These are phyloP conservation scores for Chrysocyon brachyurus DNA, from an alignment of 2,797 vertebrate species.

Conservation along the genomic window DNA sequence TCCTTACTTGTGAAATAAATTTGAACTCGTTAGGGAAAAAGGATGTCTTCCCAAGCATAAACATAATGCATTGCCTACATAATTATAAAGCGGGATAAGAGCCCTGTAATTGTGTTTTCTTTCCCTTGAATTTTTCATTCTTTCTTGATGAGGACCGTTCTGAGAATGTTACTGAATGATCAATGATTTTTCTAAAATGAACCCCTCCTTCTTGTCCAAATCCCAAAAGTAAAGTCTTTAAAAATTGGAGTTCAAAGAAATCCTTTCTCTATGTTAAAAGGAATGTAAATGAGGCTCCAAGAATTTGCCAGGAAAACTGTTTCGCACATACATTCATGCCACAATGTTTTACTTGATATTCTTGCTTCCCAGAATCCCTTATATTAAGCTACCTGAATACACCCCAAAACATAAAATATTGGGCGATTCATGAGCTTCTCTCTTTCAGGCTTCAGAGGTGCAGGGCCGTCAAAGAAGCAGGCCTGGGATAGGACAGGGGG, in stretches of 20 bases:
- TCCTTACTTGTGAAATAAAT: neutral
- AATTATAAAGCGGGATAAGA: neutral
- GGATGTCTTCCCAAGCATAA: neutral
- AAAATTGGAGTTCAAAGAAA: neutral
- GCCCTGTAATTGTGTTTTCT: neutral
- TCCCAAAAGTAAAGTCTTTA: conserved; percentile 17
- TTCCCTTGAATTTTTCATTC: neutral
- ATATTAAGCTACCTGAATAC: neutral
- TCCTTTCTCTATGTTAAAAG: neutral
- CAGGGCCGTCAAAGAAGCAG: fast-evolving
- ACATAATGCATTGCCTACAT: neutral
- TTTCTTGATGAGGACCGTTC: neutral
- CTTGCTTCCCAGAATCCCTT: neutral
- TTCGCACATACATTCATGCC: neutral
- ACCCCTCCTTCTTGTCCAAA: neutral
- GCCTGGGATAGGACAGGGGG: neutral
- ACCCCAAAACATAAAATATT: neutral
- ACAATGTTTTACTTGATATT: neutral
- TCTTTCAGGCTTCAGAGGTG: neutral
- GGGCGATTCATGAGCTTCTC: too few species aligned
- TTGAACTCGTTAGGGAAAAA: neutral
- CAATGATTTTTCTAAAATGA: neutral
- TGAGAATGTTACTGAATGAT: neutral
- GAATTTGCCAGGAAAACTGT: neutral
- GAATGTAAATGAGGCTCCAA: neutral